Percentiles rank a stretch among this genome's conserved stretches.
These are phyloP conservation scores for Drosophila quadrilineata DNA, from an alignment of 1,140 invertebrate species.

Conservation along the genomic window DNA sequence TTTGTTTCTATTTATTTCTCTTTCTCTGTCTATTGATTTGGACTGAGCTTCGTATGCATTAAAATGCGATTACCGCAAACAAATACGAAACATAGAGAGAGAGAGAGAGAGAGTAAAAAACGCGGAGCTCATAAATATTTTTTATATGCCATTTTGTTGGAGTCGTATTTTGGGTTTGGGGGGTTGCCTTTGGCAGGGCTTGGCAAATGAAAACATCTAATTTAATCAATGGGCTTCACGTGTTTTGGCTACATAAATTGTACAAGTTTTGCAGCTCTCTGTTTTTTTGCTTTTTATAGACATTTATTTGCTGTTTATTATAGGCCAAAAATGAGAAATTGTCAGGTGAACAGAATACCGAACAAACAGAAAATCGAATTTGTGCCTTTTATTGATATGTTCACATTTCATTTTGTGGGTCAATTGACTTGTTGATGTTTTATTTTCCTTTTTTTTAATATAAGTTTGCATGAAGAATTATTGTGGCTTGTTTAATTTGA, in stretches of 20 bases:
- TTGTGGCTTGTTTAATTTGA: not conserved
- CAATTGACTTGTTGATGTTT: constrained; percentile 2
- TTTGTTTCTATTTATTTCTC: not conserved
- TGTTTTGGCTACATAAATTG: constrained; percentile 75
- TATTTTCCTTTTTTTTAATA: not conserved
- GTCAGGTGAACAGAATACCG: constrained; percentile 40
- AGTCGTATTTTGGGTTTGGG: constrained; percentile 10
- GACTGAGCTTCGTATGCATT: constrained; percentile 52
- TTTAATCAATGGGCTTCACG: constrained; percentile 77
- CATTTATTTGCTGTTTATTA: constrained; percentile 66
- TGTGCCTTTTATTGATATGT: constrained; percentile 27
- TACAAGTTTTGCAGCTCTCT: constrained; percentile 17
- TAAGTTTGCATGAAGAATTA: too few species aligned
- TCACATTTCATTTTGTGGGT: constrained; percentile 5
- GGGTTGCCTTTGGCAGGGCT: constrained; percentile 40
- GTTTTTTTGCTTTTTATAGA: constrained; percentile 34
- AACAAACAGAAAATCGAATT: not conserved
- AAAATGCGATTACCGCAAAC: constrained; percentile 56
- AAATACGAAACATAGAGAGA: constrained; percentile 29
- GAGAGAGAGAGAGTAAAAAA: too few species aligned
- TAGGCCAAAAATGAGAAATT: constrained; percentile 50
- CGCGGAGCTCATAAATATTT: constrained; percentile 66
- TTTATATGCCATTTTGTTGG: constrained; percentile 62
- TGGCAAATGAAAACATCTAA: constrained; percentile 60
- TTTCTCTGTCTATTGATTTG: constrained; percentile 47